Evolutionary conservation across 2,888 invertebrate genomes (phyloP).

Genomic region (Dromius quadrimaculatus): DNA sequence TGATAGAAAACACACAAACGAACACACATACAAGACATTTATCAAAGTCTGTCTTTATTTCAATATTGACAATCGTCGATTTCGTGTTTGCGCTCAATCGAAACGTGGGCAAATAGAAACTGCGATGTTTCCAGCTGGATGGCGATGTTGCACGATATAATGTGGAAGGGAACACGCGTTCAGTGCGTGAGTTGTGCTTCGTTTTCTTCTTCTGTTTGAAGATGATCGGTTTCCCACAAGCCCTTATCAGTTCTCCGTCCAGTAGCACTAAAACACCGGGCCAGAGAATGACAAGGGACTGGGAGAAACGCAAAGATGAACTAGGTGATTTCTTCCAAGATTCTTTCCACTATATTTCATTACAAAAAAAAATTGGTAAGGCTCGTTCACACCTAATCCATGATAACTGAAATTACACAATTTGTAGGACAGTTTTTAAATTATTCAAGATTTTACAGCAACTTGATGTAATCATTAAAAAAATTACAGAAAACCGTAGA

Average conservation of each 20-base stretch:
- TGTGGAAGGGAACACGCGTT: constrained; percentile 40
- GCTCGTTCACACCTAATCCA: too few species aligned
- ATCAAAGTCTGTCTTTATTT: constrained; percentile 6
- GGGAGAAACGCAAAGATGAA: constrained; percentile 61
- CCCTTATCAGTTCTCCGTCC: constrained; percentile 99
- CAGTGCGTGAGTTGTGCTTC: constrained; percentile 4
- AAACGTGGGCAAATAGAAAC: constrained; percentile 2
- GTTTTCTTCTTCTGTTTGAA: constrained; percentile 62
- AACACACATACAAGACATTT: constrained; percentile 13
- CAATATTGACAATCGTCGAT: constrained; percentile 15
- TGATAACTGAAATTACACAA: too few species aligned
- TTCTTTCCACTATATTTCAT: background rate
- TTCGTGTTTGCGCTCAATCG: constrained; percentile 17
- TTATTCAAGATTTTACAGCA: too few species aligned
- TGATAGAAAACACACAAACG: background rate
- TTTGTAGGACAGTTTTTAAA: too few species aligned
- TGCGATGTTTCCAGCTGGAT: background rate
- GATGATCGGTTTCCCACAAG: constrained; percentile 77
- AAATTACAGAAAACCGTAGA: too few species aligned
- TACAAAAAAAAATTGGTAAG: too few species aligned
- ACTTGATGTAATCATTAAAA: too few species aligned
- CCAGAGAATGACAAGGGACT: constrained; percentile 95
- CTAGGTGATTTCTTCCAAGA: background rate
- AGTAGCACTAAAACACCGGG: constrained; percentile 89
- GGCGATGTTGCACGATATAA: constrained; percentile 56